Evolutionary conservation across 2,888 invertebrate species (phyloP).

Genomic region (Leucoptera coffeella): DNA sequence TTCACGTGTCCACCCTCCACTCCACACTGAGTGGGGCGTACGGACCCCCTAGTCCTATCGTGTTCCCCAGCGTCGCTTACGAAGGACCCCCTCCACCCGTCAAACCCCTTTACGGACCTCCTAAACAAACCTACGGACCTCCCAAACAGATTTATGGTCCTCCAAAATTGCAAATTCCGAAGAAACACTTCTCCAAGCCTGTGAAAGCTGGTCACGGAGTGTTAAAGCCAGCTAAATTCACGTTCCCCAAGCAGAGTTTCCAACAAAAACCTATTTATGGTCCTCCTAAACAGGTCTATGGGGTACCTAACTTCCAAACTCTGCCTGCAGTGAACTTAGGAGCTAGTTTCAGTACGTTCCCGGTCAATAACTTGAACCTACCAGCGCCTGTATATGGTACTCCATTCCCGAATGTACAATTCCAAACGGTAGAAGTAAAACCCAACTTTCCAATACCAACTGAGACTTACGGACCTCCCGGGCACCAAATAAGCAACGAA

Average conservation of each 20-base stretch:
- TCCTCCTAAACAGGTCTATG: conserved; percentile 14
- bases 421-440: conserved; percentile 21
- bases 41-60: conserved; percentile 42
- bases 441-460: conserved; percentile 35
- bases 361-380: conserved; percentile 14
- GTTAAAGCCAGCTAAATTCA: conserved; percentile 20
- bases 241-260: conserved; percentile 19
- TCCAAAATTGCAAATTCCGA: conserved; percentile 24
- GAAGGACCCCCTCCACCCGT: conserved; percentile 14
- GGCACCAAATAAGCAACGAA: conserved; percentile 25
- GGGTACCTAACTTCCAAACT: conserved; percentile 10
- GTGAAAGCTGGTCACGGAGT: too few relatives aligned
- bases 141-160: conserved; percentile 36
- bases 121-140: conserved; percentile 35
- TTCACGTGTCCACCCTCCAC: conserved; percentile 16
- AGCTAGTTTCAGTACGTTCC: conserved; percentile 7
- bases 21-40: conserved; percentile 32
- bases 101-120: conserved; percentile 16
- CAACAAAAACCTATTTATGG: conserved; percentile 30
- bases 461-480: conserved; percentile 44
- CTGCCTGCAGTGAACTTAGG: conserved; percentile 12
- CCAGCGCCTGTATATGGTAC: conserved; percentile 41
- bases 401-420: conserved; percentile 21
- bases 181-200: conserved; percentile 24
- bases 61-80: conserved; percentile 10